phyloP scores from a whole-genome alignment of 2,113 vertebrate genomes.

The Falcunculus frontatus region DNA sequence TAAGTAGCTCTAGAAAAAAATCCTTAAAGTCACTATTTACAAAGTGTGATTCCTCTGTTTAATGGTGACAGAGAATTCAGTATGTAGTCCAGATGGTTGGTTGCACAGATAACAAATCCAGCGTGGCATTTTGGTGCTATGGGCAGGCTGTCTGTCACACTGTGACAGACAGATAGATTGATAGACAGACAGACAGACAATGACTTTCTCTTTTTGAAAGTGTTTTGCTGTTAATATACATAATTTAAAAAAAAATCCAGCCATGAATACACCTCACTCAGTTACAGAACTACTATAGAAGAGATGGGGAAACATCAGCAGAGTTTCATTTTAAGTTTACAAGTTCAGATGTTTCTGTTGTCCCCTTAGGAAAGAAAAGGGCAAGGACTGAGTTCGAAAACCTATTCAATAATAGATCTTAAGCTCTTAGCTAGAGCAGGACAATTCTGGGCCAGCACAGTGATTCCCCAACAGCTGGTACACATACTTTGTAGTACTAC shows the following conservation, averaged over 20 bases:
- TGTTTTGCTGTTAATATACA: background rate
- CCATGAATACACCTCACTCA: background rate
- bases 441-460: background rate
- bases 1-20: background rate
- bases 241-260: background rate
- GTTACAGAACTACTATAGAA: background rate
- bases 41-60: constrained; percentile 35
- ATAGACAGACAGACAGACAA: background rate
- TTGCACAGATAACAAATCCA: background rate
- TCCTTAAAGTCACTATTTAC: background rate
- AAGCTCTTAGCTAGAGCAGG: constrained; percentile 19
- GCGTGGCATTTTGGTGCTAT: background rate
- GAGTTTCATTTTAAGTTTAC: background rate
- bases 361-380: constrained; percentile 36
- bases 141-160: constrained; percentile 16
- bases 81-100: constrained; percentile 29
- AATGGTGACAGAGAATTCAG: constrained; percentile 42
- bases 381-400: background rate
- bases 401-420: constrained; percentile 53
- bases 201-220: background rate
- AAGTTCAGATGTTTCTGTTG: constrained; percentile 17
- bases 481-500: constrained; percentile 1
- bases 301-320: background rate
- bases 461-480: constrained; percentile 40
- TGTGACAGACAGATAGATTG: background rate